Evolutionary conservation across 1,140 invertebrate species (phyloP), one percentile per base, ranked within the genome.

Genomic region (Drosophila tristis): DNA sequence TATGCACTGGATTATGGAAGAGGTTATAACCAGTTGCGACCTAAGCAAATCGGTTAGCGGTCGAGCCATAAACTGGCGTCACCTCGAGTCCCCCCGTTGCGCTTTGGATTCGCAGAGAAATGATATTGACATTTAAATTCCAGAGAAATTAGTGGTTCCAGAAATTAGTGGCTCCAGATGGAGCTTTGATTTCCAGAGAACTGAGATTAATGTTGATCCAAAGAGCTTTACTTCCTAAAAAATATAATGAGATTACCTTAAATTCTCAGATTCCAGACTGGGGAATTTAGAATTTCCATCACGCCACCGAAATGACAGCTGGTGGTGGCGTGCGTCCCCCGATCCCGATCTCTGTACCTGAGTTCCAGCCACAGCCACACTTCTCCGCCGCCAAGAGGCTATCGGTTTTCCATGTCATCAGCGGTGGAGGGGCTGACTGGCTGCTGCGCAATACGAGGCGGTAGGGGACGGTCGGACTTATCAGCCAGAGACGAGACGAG

Each of bases 371-470:
- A 25, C 23, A 25, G 23, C 23, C 76, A 72, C 71, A 67, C 42
- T 47, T 63, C 53, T 45, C 63, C 51, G 49, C 56, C 68, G 11
- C 29, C 35, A 39, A 29, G 48, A 16, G 48, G 65, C 49, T 72
- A 45, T 73, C 50, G 16, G 29, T 20, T 64, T 65, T 56, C 49
- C 26, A 43, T 29, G 20, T 39, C 35, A 39, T 39, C 58, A 23
- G 39, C 16, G n/a, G n/a, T 48, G 67, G 31, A 42, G 42, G 39
- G 51, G 16, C 26, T 9, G 47, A 51, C 70, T 15, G 51, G 51
- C 51, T 74, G 68, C 60, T 79, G 75, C 71, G 80, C 80, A 80
- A 86, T 86, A 63, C 45, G 72, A 80, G 55, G 62, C 62, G 70
- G 66, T 62, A 13, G 11, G 11, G 35, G 31, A 26, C 25, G 44